Evolutionary conservation across 1,140 invertebrate genomes (phyloP), one percentile per base, ranked within the genome.

Genomic region (Zaprionus ghesquierei): DNA sequence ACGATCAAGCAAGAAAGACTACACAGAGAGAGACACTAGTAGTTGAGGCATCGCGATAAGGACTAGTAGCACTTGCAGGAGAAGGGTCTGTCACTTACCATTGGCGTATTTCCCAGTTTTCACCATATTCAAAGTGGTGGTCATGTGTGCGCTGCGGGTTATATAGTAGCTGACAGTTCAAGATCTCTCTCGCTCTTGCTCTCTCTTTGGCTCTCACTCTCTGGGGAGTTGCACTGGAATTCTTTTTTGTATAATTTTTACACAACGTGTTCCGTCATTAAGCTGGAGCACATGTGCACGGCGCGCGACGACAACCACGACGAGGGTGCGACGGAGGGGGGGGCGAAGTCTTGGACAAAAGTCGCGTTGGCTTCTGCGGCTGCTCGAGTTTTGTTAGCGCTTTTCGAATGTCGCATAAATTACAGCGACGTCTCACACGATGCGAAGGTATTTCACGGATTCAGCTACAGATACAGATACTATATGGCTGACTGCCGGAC

Each of bases 71-170:
- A 13, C 35, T 41, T 31, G 50, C 3, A 35, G 12, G 4, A 13
- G n/a, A 0, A 6, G n/a, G 35, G n/a, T 15, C 6, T 38, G 13
- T n/a, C 60, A 77, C 82, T 65, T 76, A 87, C 82, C 84, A 65
- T 87, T 89, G 82, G 82, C 82, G 72, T 89, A 87, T 89, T 87
- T 87, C 33, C 84, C 84, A 71, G 84, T 74, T 76, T 89, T 87
- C 59, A 87, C 82, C 82, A 87, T 87, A 53, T 86, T 87, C 65
- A 87, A 70, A 77, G 79, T 56, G 73, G 82, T 89, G 54, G 82
- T 87, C 82, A 87, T 87, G 79, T 77, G 84, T 89, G 63, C 76
- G 72, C 64, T 76, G 84, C 75, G 71, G 82, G 82, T 72, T 73
- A 23, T 54, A 33, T 33, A 13, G 6, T 33, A 13, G 6, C 22